Evolutionary conservation across 2,888 invertebrate genomes (phyloP).

Genomic region (Orthosia gracilis): DNA sequence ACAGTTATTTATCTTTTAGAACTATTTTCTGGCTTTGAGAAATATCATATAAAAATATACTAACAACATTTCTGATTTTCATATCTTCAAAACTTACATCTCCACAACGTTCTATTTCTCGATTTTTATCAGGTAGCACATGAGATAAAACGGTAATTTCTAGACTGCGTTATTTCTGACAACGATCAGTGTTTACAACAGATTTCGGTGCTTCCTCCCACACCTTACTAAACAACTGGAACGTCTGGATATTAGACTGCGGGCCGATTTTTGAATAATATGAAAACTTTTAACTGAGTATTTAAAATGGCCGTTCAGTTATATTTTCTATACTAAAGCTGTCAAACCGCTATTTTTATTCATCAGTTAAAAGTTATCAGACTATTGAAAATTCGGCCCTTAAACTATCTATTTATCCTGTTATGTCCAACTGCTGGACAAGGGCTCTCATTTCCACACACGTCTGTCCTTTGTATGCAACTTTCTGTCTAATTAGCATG

Average conservation of each 20-base stretch:
- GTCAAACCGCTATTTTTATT: no score
- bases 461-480: no score
- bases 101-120: neutral
- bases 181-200: conserved; percentile 13
- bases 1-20: neutral
- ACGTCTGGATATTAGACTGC: conserved; percentile 5
- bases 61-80: neutral
- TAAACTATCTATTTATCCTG: no score
- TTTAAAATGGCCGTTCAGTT: no score
- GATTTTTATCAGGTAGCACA: conserved; percentile 8
- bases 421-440: no score
- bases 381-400: no score
- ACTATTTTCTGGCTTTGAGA: neutral
- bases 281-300: no score
- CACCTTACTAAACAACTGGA: conserved; percentile 1
- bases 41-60: neutral
- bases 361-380: no score
- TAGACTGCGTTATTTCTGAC: conserved; percentile 19
- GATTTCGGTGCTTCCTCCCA: conserved; percentile 17
- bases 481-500: no score
- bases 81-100: neutral
- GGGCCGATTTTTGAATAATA: no score
- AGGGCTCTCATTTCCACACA: no score
- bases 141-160: neutral
- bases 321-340: no score